These are phyloP conservation scores for Bradypus variegatus DNA, from an alignment of 2,797 vertebrate genomes.

Conservation along the genomic window DNA sequence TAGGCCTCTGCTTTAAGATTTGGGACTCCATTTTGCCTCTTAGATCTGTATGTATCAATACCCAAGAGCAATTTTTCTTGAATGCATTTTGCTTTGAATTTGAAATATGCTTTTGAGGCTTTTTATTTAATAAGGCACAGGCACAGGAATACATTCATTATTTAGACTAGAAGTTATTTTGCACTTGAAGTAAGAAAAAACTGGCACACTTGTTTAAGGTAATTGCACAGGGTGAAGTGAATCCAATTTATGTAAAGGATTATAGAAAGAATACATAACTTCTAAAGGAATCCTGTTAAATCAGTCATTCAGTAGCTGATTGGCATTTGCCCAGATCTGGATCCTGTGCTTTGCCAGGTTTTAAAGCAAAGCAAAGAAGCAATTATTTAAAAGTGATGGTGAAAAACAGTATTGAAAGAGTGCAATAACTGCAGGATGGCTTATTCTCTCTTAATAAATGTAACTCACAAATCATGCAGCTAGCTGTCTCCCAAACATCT, in stretches of 20 bases:
- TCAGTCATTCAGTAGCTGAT: conserved; percentile 38
- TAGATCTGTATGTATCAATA: background rate
- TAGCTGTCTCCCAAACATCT: background rate
- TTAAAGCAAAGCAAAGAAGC: conserved; percentile 45
- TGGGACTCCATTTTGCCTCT: conserved; percentile 15
- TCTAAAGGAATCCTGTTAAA: conserved; percentile 7
- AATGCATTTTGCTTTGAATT: conserved; percentile 48
- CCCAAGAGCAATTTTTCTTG: conserved; percentile 34
- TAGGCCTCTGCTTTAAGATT: background rate
- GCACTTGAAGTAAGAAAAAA: conserved; percentile 43
- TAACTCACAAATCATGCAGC: background rate
- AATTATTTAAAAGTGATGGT: conserved; percentile 37
- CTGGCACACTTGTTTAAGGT: conserved; percentile 16
- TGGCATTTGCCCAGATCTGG: background rate
- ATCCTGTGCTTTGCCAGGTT: conserved; percentile 11
- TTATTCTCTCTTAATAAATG: conserved; percentile 36
- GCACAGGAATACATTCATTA: conserved; percentile 53
- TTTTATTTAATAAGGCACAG: conserved; percentile 59
- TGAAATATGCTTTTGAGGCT: conserved; percentile 40
- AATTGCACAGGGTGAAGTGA: conserved; percentile 46
- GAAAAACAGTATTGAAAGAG: conserved; percentile 7
- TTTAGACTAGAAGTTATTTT: conserved; percentile 60
- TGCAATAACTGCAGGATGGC: background rate
- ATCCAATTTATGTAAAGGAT: conserved; percentile 46
- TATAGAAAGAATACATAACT: conserved; percentile 45